Evolutionary conservation across 2,888 invertebrate species (phyloP).

Genomic region (Gordius sp.): DNA sequence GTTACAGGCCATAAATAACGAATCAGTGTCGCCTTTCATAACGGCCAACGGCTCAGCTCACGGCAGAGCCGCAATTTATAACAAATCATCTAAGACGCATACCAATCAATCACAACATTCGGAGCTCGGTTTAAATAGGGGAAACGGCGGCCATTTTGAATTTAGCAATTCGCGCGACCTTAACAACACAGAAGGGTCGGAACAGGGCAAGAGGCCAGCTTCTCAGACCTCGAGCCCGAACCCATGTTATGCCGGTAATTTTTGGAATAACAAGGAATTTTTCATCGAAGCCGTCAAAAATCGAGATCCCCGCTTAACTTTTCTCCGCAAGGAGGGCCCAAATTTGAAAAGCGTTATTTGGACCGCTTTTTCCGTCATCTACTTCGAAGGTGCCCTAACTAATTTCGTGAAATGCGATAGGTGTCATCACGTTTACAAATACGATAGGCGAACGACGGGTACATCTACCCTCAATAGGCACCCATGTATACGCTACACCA

Average conservation of each 20-base stretch:
- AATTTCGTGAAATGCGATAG: constrained; percentile 4
- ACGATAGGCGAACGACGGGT: constrained; percentile 2
- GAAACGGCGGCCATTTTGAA: too few relatives aligned
- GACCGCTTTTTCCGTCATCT: constrained; percentile 11
- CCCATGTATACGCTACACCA: neutral
- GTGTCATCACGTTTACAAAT: constrained; percentile 13
- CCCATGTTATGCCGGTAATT: too few relatives aligned
- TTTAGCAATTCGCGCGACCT: too few relatives aligned
- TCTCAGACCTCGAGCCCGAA: too few relatives aligned
- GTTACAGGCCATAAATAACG: neutral
- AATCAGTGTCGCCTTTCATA: too few relatives aligned
- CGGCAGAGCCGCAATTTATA: too few relatives aligned
- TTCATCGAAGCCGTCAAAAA: constrained; percentile 2
- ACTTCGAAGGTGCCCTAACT: neutral
- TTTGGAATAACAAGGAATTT: constrained; percentile 12
- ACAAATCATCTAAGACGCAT: too few relatives aligned
- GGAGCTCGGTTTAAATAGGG: too few relatives aligned
- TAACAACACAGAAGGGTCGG: too few relatives aligned
- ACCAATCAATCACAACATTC: too few relatives aligned
- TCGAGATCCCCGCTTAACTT: neutral
- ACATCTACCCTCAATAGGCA: constrained; percentile 10
- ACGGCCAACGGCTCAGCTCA: too few relatives aligned
- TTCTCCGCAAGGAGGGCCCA: neutral
- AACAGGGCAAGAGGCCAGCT: too few relatives aligned
- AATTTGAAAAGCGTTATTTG: constrained; percentile 4